Evolutionary conservation across 2,888 invertebrate genomes (phyloP).

Genomic region (Macrostomum cliftonense): DNA sequence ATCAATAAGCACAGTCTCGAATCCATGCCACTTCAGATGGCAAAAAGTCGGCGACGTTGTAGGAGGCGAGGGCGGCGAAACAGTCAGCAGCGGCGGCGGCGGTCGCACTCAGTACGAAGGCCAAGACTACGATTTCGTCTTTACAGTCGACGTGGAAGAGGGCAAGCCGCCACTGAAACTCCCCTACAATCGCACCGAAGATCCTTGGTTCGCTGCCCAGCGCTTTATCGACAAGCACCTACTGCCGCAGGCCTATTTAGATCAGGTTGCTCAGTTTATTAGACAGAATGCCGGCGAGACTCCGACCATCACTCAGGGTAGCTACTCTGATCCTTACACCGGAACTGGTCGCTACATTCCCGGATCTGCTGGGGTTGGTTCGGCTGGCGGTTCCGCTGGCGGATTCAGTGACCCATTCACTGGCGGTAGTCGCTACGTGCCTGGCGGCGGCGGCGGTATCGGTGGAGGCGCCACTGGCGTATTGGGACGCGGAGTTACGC

Average conservation of each 20-base stretch:
- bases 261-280: conserved; percentile 75
- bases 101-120: not conserved
- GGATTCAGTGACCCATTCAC: conserved; percentile 40
- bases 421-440: conserved; percentile 35
- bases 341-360: conserved; percentile 51
- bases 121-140: conserved; percentile 76
- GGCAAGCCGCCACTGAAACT: conserved; percentile 67
- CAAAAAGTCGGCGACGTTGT: conserved; percentile 69
- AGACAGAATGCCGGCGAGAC: conserved; percentile 53
- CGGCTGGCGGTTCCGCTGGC: conserved; percentile 1
- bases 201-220: conserved; percentile 78
- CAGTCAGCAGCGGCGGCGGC: conserved; percentile 37
- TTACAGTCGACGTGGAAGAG: conserved; percentile 82
- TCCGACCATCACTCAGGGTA: not conserved
- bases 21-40: too few species aligned
- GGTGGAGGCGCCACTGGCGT: too few species aligned
- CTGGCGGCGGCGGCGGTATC: conserved; percentile 11
- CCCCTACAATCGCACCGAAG: conserved; percentile 70
- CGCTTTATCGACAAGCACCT: conserved; percentile 64
- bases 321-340: conserved; percentile 49
- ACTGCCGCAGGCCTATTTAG: conserved; percentile 65
- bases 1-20: too few species aligned
- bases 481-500: too few species aligned
- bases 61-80: conserved; percentile 42
- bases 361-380: conserved; percentile 16